These are phyloP conservation scores for Nannoperca obscura DNA, from an alignment of 2,797 vertebrate genomes.

Conservation along the genomic window DNA sequence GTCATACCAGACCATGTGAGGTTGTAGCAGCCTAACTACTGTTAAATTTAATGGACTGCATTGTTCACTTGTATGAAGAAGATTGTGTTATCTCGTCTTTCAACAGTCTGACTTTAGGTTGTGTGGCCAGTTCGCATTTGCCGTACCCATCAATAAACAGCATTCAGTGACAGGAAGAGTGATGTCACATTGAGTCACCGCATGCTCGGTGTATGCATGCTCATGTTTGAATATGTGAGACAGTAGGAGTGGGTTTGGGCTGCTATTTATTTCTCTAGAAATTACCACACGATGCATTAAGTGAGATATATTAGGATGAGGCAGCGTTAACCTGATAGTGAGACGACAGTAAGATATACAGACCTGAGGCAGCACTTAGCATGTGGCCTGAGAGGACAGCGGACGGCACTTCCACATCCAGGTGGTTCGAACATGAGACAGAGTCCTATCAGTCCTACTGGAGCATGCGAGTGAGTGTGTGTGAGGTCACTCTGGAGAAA, in stretches of 20 bases:
- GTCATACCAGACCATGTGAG: neutral
- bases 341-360: conserved; percentile 59
- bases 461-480: conserved; percentile 22
- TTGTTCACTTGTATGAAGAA: neutral
- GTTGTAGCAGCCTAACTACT: neutral
- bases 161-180: conserved; percentile 40
- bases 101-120: conserved; percentile 16
- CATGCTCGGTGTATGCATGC: conserved; percentile 16
- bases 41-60: neutral
- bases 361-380: conserved; percentile 64
- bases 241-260: conserved; percentile 50
- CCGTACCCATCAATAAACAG: neutral
- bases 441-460: conserved; percentile 49
- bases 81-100: neutral
- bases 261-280: conserved; percentile 71
- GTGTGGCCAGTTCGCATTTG: neutral
- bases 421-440: conserved; percentile 72
- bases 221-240: conserved; percentile 57
- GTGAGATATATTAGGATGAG: conserved; percentile 74
- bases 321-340: conserved; percentile 77
- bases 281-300: conserved; percentile 85
- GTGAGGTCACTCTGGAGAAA: conserved; percentile 62
- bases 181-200: conserved; percentile 53
- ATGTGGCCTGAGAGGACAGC: conserved; percentile 51
- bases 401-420: conserved; percentile 52